These are phyloP conservation scores for Istiophorus platypterus DNA, from an alignment of 2,113 vertebrate species.

Conservation along the genomic window DNA sequence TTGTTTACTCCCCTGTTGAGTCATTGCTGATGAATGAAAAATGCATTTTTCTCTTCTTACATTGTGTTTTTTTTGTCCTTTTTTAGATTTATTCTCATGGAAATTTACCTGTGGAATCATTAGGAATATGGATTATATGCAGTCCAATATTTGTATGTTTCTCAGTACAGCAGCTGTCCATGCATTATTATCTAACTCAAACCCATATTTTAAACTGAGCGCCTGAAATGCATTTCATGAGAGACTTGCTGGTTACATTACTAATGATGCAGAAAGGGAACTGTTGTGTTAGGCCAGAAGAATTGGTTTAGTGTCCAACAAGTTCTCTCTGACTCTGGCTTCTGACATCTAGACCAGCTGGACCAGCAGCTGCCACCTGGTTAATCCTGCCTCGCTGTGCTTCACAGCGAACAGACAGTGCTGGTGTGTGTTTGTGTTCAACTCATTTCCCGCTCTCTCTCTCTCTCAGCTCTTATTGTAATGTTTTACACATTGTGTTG, in stretches of 20 bases:
- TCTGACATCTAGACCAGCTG: conserved; percentile 62
- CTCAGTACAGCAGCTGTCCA: background rate
- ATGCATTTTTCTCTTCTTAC: background rate
- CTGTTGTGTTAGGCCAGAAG: conserved; percentile 61
- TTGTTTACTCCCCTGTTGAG: background rate
- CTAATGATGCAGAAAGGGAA: conserved; percentile 55
- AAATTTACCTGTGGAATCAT: background rate
- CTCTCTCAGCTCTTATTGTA: conserved; percentile 10
- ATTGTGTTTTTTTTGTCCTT: background rate
- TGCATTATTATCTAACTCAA: background rate
- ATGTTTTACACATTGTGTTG: conserved; percentile 1
- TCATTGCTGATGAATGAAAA: background rate
- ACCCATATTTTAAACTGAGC: background rate
- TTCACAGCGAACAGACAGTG: conserved; percentile 22
- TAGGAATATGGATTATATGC: background rate
- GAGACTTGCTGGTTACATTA: conserved; percentile 52
- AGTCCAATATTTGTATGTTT: background rate
- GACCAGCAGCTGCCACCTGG: conserved; percentile 68
- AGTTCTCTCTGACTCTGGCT: conserved; percentile 63
- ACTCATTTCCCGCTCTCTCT: background rate
- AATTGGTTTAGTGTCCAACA: conserved; percentile 46
- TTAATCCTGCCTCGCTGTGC: conserved; percentile 52
- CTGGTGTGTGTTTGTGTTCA: background rate
- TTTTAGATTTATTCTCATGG: background rate
- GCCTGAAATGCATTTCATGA: conserved; percentile 26